These are phyloP conservation scores for Torymus aiolomorphi DNA, from an alignment of 2,888 invertebrate genomes.

Conservation along the genomic window DNA sequence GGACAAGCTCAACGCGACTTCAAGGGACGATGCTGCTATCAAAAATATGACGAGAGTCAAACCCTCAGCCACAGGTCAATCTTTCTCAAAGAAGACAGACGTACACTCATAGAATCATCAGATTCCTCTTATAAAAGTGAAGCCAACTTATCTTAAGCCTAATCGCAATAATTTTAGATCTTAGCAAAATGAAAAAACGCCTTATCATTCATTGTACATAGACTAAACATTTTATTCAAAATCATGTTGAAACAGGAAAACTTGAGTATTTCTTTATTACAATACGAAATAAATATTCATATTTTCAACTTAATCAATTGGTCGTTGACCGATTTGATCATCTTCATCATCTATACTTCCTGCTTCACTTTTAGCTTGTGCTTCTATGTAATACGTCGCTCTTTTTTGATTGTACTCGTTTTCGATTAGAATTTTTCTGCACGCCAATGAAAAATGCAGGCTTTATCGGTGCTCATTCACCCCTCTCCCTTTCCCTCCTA, in stretches of 20 bases:
- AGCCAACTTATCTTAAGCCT: constrained; percentile 5
- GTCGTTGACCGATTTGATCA: not conserved
- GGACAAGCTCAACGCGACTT: not conserved
- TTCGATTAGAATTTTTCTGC: constrained; percentile 23
- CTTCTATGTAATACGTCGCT: constrained; percentile 33
- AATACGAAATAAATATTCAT: constrained; percentile 19
- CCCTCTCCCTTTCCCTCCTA: no score
- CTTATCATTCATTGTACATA: not conserved
- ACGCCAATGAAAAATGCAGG: constrained; percentile 22
- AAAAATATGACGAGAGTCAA: constrained; percentile 28
- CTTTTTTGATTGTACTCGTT: constrained; percentile 48
- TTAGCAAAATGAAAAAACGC: constrained; percentile 13
- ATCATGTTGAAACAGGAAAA: constrained; percentile 18
- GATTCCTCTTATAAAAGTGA: constrained; percentile 29
- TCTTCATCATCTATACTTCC: constrained; percentile 3
- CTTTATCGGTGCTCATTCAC: constrained; percentile 12
- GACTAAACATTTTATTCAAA: constrained; percentile 19
- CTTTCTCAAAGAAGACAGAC: constrained; percentile 37
- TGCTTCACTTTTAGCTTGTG: constrained; percentile 44
- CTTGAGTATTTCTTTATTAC: constrained; percentile 26
- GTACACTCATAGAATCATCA: constrained; percentile 19
- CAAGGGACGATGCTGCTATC: not conserved
- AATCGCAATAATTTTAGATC: constrained; percentile 2
- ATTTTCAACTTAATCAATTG: not conserved
- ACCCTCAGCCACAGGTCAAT: constrained; percentile 5